phyloP scores from a whole-genome alignment of 2,888 invertebrate genomes.

The Mythimna loreyi region DNA sequence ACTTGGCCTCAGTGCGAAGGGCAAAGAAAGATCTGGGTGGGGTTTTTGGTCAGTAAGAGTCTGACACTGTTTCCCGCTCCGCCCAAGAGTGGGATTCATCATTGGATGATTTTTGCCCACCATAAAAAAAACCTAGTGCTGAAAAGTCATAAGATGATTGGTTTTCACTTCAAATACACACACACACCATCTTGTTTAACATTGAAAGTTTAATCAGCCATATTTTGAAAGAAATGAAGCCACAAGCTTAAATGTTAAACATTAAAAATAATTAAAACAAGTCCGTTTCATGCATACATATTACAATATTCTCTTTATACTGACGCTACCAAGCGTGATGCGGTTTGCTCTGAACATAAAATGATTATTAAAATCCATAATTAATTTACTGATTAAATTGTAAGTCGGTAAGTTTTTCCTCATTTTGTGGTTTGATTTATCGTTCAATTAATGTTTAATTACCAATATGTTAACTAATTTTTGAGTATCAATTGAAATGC shows the following conservation, averaged over 20 bases:
- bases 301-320: slow-evolving; percentile 8
- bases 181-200: neutral
- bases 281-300: neutral
- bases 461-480: too few relatives aligned
- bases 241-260: neutral
- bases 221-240: slow-evolving; percentile 2
- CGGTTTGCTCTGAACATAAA: neutral
- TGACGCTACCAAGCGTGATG: neutral
- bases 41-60: too few relatives aligned
- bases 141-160: too few relatives aligned
- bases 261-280: slow-evolving; percentile 20
- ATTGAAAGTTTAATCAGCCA: neutral
- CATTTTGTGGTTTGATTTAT: neutral
- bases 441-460: neutral
- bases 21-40: too few relatives aligned
- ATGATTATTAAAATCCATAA: slow-evolving; percentile 1
- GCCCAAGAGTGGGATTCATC: too few relatives aligned
- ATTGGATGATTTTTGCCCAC: too few relatives aligned
- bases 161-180: too few relatives aligned
- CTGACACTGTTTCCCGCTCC: too few relatives aligned
- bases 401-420: neutral
- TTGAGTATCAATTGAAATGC: too few relatives aligned
- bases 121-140: too few relatives aligned
- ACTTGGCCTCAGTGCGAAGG: too few relatives aligned
- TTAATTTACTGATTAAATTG: neutral